These are phyloP conservation scores for Petrocephalus schoutedeni DNA, from an alignment of 2,797 vertebrate species.

Conservation along the genomic window DNA sequence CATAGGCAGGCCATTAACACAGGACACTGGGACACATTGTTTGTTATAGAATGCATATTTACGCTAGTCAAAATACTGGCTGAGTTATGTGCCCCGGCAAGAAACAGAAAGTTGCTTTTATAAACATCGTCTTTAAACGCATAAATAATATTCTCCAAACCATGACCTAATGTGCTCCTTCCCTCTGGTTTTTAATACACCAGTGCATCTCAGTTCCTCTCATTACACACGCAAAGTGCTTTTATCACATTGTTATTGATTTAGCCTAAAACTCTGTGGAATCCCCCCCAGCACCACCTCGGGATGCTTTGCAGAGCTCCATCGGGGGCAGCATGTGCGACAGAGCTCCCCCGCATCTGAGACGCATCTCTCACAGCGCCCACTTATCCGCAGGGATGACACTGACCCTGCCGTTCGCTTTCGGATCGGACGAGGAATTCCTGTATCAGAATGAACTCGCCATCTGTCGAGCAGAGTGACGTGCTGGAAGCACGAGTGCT, in stretches of 20 bases:
- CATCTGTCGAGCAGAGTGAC: not conserved
- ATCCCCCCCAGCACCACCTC: not conserved
- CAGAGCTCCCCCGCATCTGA: constrained; percentile 19
- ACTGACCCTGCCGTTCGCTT: constrained; percentile 43
- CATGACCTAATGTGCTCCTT: not conserved
- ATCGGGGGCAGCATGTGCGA: not conserved
- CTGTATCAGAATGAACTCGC: not conserved
- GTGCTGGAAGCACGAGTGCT: not conserved
- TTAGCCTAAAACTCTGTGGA: not conserved
- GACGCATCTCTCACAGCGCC: constrained; percentile 20
- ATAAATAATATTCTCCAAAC: not conserved
- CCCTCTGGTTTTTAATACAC: not conserved
- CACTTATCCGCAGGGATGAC: constrained; percentile 35
- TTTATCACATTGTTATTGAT: not conserved
- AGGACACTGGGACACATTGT: not conserved
- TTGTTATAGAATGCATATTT: not conserved
- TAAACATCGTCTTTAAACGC: not conserved
- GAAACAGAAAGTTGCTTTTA: not conserved
- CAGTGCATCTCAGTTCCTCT: not conserved
- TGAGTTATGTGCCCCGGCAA: not conserved
- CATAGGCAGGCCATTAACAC: not conserved
- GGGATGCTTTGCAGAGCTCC: not conserved
- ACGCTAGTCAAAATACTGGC: not conserved
- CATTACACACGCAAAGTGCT: not conserved
- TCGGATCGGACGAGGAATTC: constrained; percentile 32